Evolutionary conservation across 2,113 vertebrate species (phyloP).

Genomic region (Leiothrix lutea): DNA sequence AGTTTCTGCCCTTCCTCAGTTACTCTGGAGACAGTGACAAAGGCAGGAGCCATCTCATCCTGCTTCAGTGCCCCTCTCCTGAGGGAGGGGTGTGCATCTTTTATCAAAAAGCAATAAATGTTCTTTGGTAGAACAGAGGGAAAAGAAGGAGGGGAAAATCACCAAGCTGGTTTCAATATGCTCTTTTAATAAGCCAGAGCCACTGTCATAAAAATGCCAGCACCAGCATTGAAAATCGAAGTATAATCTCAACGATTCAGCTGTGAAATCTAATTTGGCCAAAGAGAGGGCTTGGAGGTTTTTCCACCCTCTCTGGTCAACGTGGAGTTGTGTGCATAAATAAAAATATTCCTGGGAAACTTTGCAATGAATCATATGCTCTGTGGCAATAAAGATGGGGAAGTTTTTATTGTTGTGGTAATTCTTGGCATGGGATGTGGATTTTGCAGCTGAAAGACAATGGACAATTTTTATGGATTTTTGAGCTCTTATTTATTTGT

Average conservation of each 20-base stretch:
- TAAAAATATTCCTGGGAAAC: constrained; percentile 9
- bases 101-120: background rate
- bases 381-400: background rate
- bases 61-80: background rate
- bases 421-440: background rate
- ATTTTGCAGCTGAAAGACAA: background rate
- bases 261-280: background rate
- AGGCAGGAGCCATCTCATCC: background rate
- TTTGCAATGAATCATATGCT: background rate
- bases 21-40: background rate
- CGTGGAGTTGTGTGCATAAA: background rate
- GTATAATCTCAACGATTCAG: background rate
- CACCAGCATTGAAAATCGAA: background rate
- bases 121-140: background rate
- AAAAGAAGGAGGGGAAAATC: background rate
- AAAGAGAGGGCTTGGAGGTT: constrained; percentile 19
- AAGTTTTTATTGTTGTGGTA: background rate
- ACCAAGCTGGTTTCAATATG: background rate
- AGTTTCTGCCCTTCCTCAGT: background rate
- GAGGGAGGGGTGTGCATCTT: background rate
- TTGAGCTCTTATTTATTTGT: constrained; percentile 5
- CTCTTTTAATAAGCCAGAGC: background rate
- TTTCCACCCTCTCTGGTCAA: constrained; percentile 1
- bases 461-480: constrained; percentile 34
- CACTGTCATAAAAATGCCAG: background rate